Evolutionary conservation across 1,140 invertebrate species (phyloP).

Genomic region (Galendromus occidentalis): DNA sequence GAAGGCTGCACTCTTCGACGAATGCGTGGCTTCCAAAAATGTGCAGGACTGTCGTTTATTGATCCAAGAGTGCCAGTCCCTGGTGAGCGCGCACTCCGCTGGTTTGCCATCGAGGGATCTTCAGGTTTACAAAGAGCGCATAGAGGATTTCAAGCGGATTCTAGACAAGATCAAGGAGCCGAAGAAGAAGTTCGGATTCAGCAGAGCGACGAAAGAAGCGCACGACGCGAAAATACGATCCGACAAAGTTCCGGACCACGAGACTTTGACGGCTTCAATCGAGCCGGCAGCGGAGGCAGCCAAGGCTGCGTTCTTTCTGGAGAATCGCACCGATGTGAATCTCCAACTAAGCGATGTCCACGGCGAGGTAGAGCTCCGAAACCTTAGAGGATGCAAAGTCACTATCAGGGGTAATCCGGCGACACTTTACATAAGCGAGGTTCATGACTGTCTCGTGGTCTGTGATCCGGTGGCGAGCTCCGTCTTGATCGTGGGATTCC

Average conservation of each 20-base stretch:
- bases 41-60: neutral
- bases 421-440: neutral
- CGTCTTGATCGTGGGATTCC: neutral
- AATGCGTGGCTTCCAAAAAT: neutral
- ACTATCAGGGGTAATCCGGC: neutral
- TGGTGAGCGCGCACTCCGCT: conserved; percentile 6
- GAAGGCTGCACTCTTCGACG: neutral
- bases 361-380: neutral
- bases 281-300: neutral
- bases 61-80: conserved; percentile 17
- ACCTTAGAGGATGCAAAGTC: neutral
- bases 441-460: neutral
- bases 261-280: neutral
- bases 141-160: neutral
- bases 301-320: neutral
- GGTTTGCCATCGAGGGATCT: neutral
- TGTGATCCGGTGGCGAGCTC: conserved; percentile 4
- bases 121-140: neutral
- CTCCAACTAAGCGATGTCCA: neutral
- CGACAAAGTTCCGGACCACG: neutral
- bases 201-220: neutral
- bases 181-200: conserved; percentile 4
- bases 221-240: neutral
- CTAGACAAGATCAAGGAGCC: conserved; percentile 7
- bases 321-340: neutral